These are phyloP conservation scores for Sinopyrophorus schimmeli DNA, from an alignment of 2,888 invertebrate genomes.

Conservation along the genomic window DNA sequence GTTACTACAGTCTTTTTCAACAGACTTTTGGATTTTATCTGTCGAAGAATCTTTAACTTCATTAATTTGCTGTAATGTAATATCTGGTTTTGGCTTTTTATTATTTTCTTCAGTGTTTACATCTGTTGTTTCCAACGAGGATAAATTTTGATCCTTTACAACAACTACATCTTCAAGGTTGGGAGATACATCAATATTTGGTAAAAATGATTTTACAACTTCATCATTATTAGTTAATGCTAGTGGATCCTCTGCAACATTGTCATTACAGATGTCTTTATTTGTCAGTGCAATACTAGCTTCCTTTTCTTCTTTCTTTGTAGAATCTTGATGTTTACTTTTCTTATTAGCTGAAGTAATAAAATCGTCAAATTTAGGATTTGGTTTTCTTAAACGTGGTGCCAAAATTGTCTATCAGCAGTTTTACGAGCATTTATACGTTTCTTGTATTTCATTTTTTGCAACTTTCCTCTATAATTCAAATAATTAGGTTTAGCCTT, in stretches of 20 bases:
- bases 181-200: slow-evolving; percentile 11
- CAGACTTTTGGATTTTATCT: not conserved
- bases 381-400: slow-evolving; percentile 22
- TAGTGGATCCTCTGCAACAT: slow-evolving; percentile 11
- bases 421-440: slow-evolving; percentile 9
- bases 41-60: not conserved
- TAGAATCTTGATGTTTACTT: not conserved
- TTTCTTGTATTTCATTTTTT: no score
- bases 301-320: not conserved
- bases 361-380: slow-evolving; percentile 18
- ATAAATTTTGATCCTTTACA: not conserved
- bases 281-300: no score
- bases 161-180: not conserved
- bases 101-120: not conserved
- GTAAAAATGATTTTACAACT: slow-evolving; percentile 21
- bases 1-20: not conserved
- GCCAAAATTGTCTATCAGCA: not conserved
- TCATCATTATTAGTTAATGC: slow-evolving; percentile 9
- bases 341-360: slow-evolving; percentile 5
- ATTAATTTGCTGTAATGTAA: not conserved
- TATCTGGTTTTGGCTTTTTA: not conserved
- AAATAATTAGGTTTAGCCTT: no score
- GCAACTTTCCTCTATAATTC: no score
- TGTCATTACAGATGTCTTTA: not conserved
- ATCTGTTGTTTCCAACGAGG: not conserved